A percentile compares a stretch with the other conserved stretches of the same genome.
Evolutionary conservation across 37 sponge, comb jelly and placozoan species (phyloP).

Genomic region (Eunapius fragilis): DNA sequence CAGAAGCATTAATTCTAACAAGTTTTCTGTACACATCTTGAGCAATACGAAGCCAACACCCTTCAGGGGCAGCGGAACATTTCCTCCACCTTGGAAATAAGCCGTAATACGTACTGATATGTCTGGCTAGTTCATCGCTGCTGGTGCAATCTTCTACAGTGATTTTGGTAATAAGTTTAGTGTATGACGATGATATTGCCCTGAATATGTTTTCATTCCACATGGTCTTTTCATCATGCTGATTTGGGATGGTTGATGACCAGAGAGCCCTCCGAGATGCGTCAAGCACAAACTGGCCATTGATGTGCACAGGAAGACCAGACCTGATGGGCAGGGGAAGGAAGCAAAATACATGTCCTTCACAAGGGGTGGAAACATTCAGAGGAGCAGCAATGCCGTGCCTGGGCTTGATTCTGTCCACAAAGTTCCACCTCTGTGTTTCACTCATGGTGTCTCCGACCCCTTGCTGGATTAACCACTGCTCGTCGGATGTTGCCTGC

Average conservation of each 20-base stretch:
- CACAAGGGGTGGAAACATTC: background rate
- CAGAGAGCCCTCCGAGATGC: conserved; percentile 61
- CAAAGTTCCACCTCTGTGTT: conserved; percentile 20
- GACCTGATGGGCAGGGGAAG: conserved; percentile 63
- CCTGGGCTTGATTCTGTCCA: conserved; percentile 35
- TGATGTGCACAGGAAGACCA: conserved; percentile 66
- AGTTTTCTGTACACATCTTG: conserved; percentile 12
- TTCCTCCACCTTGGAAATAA: conserved; percentile 28
- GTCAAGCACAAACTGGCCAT: conserved; percentile 78
- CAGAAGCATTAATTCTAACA: background rate
- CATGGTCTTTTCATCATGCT: conserved; percentile 19
- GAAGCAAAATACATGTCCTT: conserved; percentile 68
- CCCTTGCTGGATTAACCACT: conserved; percentile 70
- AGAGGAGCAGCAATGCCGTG: conserved; percentile 72
- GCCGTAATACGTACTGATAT: conserved; percentile 4
- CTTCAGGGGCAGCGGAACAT: background rate
- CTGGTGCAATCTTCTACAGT: background rate
- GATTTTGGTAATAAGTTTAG: conserved; percentile 25
- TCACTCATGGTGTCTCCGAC: conserved; percentile 43
- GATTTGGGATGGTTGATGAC: conserved; percentile 25
- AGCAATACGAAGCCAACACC: background rate
- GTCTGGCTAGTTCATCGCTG: too few species aligned
- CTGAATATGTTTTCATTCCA: conserved; percentile 72
- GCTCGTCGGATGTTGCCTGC: background rate
- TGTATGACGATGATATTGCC: conserved; percentile 69